Percentiles rank a stretch among this genome's conserved stretches.
Conservation (phyloP, 2,888 invertebrate species). For the Drosophila subquinaria region DNA sequence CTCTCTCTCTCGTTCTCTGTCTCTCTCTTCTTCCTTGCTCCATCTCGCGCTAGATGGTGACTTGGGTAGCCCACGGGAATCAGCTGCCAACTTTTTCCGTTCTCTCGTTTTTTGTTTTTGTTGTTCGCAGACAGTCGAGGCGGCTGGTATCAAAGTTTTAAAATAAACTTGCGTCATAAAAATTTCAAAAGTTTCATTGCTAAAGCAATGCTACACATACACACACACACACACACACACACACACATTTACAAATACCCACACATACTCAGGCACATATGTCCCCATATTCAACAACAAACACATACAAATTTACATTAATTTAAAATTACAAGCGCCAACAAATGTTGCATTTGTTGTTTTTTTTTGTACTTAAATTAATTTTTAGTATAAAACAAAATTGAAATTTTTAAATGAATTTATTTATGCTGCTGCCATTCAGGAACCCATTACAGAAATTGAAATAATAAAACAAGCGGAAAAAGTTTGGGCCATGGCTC, state of each 20-base stretch:
- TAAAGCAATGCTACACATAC: slow-evolving; percentile 34
- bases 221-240: slow-evolving; percentile 22
- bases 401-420: slow-evolving; percentile 16
- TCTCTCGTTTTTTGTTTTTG: slow-evolving; percentile 1
- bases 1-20: neutral
- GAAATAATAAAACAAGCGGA: neutral
- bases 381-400: slow-evolving; percentile 31
- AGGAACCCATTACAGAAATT: slow-evolving; percentile 1
- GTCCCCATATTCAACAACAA: slow-evolving; percentile 1
- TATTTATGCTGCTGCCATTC: slow-evolving; percentile 2
- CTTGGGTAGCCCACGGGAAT: slow-evolving; percentile 53
- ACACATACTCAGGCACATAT: slow-evolving; percentile 2
- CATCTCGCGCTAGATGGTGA: slow-evolving; percentile 18
- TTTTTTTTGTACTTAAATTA: slow-evolving; percentile 35
- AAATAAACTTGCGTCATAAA: slow-evolving; percentile 79
- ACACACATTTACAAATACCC: slow-evolving; percentile 8
- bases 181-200: slow-evolving; percentile 71
- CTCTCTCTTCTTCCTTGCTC: neutral
- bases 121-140: slow-evolving; percentile 35
- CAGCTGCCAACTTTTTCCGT: slow-evolving; percentile 53
- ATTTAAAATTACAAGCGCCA: slow-evolving; percentile 33
- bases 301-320: slow-evolving; percentile 20
- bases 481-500: too few relatives aligned
- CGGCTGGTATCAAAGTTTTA: slow-evolving; percentile 71
- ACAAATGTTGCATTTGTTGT: slow-evolving; percentile 33